phyloP scores from a whole-genome alignment of 2,113 vertebrate species.

The Rhabdomys dilectus region DNA sequence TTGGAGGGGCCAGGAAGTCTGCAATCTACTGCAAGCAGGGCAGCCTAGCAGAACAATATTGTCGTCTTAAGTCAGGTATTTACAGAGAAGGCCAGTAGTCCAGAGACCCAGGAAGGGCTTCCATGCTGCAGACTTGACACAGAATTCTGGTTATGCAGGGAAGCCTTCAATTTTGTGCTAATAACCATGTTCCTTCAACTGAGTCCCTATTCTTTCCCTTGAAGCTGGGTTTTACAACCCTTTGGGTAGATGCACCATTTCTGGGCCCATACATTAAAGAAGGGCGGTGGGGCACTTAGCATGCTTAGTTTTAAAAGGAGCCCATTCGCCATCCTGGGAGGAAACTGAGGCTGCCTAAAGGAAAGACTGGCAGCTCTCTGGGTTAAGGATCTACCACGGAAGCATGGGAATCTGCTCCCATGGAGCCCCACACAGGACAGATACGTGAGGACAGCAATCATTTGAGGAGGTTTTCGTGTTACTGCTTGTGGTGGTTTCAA shows the following conservation, averaged over 20 bases:
- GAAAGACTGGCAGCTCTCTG: background rate
- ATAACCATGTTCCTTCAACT: background rate
- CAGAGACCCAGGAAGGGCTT: background rate
- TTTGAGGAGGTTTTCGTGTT: background rate
- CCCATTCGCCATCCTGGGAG: background rate
- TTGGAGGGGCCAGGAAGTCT: background rate
- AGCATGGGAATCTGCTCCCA: background rate
- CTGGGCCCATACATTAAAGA: background rate
- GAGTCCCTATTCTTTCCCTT: background rate
- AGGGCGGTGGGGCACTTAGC: background rate
- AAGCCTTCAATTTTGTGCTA: slow-evolving; percentile 26
- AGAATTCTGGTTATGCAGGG: background rate
- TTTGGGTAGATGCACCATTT: background rate
- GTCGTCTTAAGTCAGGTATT: background rate
- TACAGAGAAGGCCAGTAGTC: background rate
- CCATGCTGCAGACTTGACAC: background rate
- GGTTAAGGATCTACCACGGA: background rate
- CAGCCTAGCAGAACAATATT: background rate
- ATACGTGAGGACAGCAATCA: background rate
- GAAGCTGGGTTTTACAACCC: background rate
- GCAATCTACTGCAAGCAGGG: background rate
- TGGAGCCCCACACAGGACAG: background rate
- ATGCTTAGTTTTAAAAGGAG: slow-evolving; percentile 33
- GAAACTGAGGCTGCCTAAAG: background rate
- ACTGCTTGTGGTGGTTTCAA: too few species aligned